Base-by-base conservation (phyloP, 2,113 vertebrate species). In the Gambusia affinis region DNA sequence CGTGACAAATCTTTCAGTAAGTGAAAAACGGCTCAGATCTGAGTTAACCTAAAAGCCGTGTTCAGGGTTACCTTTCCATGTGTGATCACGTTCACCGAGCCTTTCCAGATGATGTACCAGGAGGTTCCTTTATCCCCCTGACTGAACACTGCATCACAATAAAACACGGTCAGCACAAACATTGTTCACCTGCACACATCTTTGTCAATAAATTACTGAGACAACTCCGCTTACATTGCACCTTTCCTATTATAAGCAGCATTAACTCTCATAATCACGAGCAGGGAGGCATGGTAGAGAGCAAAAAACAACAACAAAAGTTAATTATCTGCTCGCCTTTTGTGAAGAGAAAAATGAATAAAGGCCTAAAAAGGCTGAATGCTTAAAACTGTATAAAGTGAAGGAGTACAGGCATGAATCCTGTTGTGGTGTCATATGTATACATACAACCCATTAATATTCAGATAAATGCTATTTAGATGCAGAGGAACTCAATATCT, bases 21-120 rank as follows among this genome's bases (percentile, higher is more conserved):
- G 15, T 30, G 39, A 42, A 2, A 15, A 12, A 35, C 35, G 35
- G 2, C 22, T 14, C 35, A 15, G 54, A 27, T 44, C 15, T 39
- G 37, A 62, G 10, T 15, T 27, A 15, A 31, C n/a, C 30, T 30
- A 35, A 1, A 30, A 60, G 8, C 28, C 8, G 28, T 17, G 0
- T 17, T 66, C 70, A 19, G 27, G 37, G 75, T 81, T 89, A 97
- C 97, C 96, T 98, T 98, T 75, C 97, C 97, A 0, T 97, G 96
- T 28, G 97, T 99, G 89, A 99, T 97, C 77, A 99, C 97, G 1
- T 99, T 98, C 47, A 99, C 96, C 0, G 97, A 99, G 35, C 97
- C 97, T 90, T 97, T 99, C 97, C 97, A 99, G 93, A 99, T 95
- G 86, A 99, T 98, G 93, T 97, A 99, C 97, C 97, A 99, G 0